Conservation (phyloP, 2,888 invertebrate genomes). For the Orchesellides sinensis region DNA sequence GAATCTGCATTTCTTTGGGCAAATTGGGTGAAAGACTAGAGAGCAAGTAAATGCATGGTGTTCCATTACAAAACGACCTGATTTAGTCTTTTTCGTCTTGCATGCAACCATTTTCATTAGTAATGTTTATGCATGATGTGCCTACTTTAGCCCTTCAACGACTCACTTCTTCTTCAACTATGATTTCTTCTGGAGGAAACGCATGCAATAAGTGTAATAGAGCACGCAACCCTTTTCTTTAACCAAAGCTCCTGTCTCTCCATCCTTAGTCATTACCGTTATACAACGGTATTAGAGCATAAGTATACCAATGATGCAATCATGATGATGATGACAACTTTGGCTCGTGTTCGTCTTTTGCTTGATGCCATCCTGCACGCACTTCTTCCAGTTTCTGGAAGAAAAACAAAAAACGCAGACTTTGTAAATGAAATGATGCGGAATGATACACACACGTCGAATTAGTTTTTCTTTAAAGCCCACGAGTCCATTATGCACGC, state of each 20-base stretch:
- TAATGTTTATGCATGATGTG: slow-evolving; percentile 4
- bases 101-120: slow-evolving; percentile 17
- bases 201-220: slow-evolving; percentile 14
- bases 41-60: neutral
- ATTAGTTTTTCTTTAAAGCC: neutral
- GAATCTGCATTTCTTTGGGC: too few species aligned
- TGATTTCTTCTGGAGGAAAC: neutral
- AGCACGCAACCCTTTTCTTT: slow-evolving; percentile 15
- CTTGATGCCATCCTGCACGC: neutral
- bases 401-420: neutral
- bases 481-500: neutral
- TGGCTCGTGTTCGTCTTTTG: neutral
- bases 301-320: neutral
- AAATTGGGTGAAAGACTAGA: neutral
- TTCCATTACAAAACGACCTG: neutral
- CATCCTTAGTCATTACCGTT: too few species aligned
- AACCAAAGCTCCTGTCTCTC: neutral
- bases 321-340: neutral
- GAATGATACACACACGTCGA: neutral
- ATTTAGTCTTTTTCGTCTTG: neutral
- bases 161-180: neutral
- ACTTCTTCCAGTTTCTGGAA: neutral
- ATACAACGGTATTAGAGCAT: neutral
- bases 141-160: neutral
- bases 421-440: neutral